phyloP scores from a whole-genome alignment of 2,797 vertebrate species.

The Leucoraja ocellata region DNA sequence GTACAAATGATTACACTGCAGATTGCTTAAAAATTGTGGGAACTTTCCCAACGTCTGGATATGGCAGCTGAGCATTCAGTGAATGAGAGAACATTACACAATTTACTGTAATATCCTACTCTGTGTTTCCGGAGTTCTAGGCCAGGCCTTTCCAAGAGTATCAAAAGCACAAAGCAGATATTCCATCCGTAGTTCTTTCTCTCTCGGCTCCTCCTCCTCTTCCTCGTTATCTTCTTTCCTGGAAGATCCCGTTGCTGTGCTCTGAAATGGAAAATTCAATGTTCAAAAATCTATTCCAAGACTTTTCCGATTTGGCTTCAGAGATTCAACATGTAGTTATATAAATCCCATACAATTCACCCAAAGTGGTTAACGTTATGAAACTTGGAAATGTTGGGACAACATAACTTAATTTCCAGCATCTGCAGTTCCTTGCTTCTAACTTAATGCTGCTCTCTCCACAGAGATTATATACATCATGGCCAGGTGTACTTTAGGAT shows the following conservation, averaged over 20 bases:
- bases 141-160: conserved; percentile 86
- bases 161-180: conserved; percentile 82
- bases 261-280: conserved; percentile 52
- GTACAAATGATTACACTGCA: background rate
- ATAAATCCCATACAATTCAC: background rate
- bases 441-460: background rate
- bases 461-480: background rate
- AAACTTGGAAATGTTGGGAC: background rate
- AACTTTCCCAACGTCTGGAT: too few species aligned
- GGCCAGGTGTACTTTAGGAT: background rate
- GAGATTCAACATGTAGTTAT: background rate
- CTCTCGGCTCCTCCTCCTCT: conserved; percentile 66
- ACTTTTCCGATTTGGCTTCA: background rate
- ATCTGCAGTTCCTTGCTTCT: too few species aligned
- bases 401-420: background rate
- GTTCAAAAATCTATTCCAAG: background rate
- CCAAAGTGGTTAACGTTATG: background rate
- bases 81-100: background rate
- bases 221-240: conserved; percentile 59
- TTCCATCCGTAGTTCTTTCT: conserved; percentile 77
- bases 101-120: conserved; percentile 54
- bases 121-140: conserved; percentile 71
- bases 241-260: conserved; percentile 46
- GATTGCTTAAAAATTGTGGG: background rate
- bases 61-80: background rate